Conservation (phyloP, 2,113 vertebrate genomes). For the Poecilia latipinna region DNA sequence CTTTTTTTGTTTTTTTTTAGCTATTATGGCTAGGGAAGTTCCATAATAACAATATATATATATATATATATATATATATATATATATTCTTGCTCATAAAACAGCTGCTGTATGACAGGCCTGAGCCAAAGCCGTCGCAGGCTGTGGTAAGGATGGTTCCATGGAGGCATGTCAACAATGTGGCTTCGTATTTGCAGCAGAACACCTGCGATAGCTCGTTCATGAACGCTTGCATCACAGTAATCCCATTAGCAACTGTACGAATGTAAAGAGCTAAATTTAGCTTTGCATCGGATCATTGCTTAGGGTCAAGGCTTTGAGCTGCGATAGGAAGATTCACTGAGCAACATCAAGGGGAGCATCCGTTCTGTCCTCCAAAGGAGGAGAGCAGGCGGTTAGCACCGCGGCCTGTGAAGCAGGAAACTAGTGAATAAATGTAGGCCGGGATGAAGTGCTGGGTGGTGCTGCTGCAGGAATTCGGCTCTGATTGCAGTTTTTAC, state of each 20-base stretch:
- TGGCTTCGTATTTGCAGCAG: conserved; percentile 25
- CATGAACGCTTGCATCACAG: background rate
- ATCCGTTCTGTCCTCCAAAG: conserved; percentile 52
- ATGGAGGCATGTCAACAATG: conserved; percentile 46
- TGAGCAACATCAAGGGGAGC: conserved; percentile 49
- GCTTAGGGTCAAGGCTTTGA: conserved; percentile 54
- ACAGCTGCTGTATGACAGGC: conserved; percentile 52
- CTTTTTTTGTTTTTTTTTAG: background rate
- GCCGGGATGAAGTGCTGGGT: conserved; percentile 18
- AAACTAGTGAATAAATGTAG: conserved; percentile 29
- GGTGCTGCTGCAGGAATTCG: conserved; percentile 11
- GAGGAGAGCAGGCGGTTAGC: conserved; percentile 37
- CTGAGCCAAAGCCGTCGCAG: conserved; percentile 25
- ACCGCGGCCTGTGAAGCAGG: conserved; percentile 36
- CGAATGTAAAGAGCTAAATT: conserved; percentile 34
- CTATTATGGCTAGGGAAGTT: conserved; percentile 3
- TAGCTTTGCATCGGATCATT: conserved; percentile 45
- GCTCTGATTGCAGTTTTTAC: conserved; percentile 1
- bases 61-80: background rate
- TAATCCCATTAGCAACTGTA: conserved; percentile 10
- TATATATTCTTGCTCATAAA: conserved; percentile 33
- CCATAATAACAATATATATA: background rate
- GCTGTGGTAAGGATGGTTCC: conserved; percentile 28
- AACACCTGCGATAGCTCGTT: conserved; percentile 31
- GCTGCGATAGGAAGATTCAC: conserved; percentile 28